Base-by-base conservation (phyloP, 2,113 vertebrate species). In the Brachyhypopomus occidentalis region DNA sequence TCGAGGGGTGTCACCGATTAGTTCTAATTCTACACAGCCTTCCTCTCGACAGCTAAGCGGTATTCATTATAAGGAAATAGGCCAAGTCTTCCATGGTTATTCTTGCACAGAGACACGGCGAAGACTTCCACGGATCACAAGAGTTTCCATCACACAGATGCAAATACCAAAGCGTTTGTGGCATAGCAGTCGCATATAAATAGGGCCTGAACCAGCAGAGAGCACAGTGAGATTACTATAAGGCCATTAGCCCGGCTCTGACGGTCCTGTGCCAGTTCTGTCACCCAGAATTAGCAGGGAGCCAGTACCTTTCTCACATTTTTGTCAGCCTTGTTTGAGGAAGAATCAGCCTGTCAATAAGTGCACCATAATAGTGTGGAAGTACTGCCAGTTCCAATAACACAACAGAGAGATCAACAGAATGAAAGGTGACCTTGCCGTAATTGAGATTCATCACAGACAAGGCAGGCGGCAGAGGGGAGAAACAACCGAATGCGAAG, bases 361-460 rank as follows among this genome's bases (percentile, higher is more conserved):
- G 89, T 89, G 84, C 73, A 86, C 85, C 88, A 91, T 93, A 90
- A 94, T 91, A 88, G 91, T 85, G 89, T 90, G 90, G 90, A 93
- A 92, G 88, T 78, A 85, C 91, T 93, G 93, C 93, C 93, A 94
- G 91, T 91, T 93, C 86, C 90, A 93, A 93, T 94, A 93, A 93
- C 90, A 87, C 77, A 17, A 88, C 89, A 83, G 91, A 89, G 91
- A 88, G 86, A 92, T 94, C 92, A 92, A 75, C 72, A 41, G 83
- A 90, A 91, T 91, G 90, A 94, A 91, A 92, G 92, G 92, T 94
- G 94, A 94, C 94, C 93, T 94, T 93, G 93, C 90, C 87, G 89
- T 94, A 93, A 94, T 94, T 94, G 91, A 93, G 91, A 94, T 94
- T 93, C 92, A 93, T 94, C 91, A 91, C 91, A 86, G 80, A 71